Evolutionary conservation across 2,797 vertebrate genomes (phyloP).

Genomic region (Esox lucius): DNA sequence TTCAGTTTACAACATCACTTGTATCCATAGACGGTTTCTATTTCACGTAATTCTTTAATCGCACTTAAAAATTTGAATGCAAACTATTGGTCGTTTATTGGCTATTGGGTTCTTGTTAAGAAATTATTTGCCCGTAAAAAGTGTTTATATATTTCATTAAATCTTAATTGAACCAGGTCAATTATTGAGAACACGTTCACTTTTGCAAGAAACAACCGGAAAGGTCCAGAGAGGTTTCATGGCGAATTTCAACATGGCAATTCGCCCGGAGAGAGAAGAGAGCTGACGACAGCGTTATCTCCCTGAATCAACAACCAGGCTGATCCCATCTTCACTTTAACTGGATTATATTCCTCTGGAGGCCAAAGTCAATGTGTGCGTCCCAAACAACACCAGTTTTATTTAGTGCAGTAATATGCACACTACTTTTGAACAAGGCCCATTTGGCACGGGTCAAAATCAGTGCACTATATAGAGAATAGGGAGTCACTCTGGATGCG

Average conservation of each 20-base stretch:
- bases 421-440: not conserved
- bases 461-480: not conserved
- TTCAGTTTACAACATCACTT: not conserved
- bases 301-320: conserved; percentile 60
- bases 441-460: not conserved
- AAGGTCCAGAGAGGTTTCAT: conserved; percentile 22
- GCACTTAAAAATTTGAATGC: not conserved
- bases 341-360: conserved; percentile 57
- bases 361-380: conserved; percentile 51
- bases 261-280: conserved; percentile 40
- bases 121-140: not conserved
- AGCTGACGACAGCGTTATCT: conserved; percentile 40
- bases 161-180: not conserved
- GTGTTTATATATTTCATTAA: not conserved
- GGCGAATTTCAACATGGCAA: too few species aligned
- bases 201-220: not conserved
- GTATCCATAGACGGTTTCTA: not conserved
- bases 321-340: conserved; percentile 60
- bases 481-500: not conserved
- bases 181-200: too few species aligned
- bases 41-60: not conserved
- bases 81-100: not conserved
- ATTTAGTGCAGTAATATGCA: not conserved
- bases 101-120: not conserved
- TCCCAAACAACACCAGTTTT: not conserved